Conservation (phyloP, 2,797 vertebrate genomes). For the Lemur catta region DNA sequence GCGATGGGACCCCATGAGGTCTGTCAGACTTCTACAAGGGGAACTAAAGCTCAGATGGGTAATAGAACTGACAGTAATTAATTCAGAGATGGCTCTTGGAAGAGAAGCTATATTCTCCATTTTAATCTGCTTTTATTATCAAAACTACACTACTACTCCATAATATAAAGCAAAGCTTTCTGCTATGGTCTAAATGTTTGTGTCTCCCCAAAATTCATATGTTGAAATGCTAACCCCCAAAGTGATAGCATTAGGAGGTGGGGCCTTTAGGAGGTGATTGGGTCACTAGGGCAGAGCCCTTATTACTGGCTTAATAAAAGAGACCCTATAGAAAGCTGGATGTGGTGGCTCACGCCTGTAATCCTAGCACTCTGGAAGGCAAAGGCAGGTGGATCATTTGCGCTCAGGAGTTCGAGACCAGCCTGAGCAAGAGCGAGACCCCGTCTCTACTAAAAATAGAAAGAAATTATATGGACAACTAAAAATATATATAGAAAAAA, state of each 20-base stretch:
- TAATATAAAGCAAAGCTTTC: background rate
- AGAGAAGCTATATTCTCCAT: background rate
- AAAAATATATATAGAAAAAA: too few species aligned
- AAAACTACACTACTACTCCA: background rate
- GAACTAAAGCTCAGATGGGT: background rate
- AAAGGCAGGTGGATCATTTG: background rate
- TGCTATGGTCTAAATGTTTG: background rate
- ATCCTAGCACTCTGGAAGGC: background rate
- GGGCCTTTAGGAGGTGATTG: background rate
- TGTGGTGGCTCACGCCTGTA: background rate
- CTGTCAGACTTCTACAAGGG: background rate
- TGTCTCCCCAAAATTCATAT: background rate
- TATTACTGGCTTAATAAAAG: background rate
- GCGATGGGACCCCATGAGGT: too few species aligned
- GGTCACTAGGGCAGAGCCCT: background rate
- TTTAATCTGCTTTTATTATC: background rate
- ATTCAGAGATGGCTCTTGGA: background rate
- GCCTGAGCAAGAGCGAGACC: too few species aligned
- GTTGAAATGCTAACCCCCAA: background rate
- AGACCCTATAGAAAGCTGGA: background rate
- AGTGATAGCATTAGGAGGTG: background rate
- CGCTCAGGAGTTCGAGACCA: too few species aligned
- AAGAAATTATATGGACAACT: too few species aligned
- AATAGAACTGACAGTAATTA: background rate
- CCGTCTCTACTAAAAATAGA: too few species aligned